These are phyloP conservation scores for Urechis unicinctus DNA, from an alignment of 2,888 invertebrate genomes.

Conservation along the genomic window DNA sequence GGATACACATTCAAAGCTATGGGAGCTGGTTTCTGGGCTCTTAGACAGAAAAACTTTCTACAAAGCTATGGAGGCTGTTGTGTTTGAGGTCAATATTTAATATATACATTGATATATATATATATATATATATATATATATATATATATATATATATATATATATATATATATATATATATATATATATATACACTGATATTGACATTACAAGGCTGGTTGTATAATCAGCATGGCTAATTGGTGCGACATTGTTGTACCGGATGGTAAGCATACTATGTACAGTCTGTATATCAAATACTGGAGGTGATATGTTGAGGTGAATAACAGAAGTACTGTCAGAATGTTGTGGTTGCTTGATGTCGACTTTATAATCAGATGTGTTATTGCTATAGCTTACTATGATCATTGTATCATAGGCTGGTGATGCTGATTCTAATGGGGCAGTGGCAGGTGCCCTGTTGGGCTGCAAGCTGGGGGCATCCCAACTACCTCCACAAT, in stretches of 20 bases:
- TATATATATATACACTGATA: no score
- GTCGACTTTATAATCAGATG: background rate
- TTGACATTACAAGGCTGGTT: no score
- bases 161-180: no score
- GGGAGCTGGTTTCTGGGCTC: slow-evolving; percentile 44
- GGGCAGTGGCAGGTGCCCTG: slow-evolving; percentile 42
- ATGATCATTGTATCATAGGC: slow-evolving; percentile 22
- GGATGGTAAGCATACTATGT: no score
- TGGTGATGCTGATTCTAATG: slow-evolving; percentile 45
- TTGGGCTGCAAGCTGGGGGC: slow-evolving; percentile 42
- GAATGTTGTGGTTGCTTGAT: background rate
- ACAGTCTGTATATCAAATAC: no score
- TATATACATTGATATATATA: no score
- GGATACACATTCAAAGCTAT: slow-evolving; percentile 41
- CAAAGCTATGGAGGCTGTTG: slow-evolving; percentile 34
- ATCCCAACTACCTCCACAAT: slow-evolving; percentile 31
- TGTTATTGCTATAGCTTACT: background rate
- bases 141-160: no score
- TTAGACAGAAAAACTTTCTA: slow-evolving; percentile 40
- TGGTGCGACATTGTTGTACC: no score
- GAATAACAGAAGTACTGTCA: background rate
- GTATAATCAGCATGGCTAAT: no score
- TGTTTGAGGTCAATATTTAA: slow-evolving; percentile 31
- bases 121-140: no score
- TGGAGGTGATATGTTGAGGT: no score